A percentile compares a stretch with the other conserved stretches of the same genome.
phyloP scores from a whole-genome alignment of 2,113 vertebrate species.

The Boulengeromyrus knoepffleri region DNA sequence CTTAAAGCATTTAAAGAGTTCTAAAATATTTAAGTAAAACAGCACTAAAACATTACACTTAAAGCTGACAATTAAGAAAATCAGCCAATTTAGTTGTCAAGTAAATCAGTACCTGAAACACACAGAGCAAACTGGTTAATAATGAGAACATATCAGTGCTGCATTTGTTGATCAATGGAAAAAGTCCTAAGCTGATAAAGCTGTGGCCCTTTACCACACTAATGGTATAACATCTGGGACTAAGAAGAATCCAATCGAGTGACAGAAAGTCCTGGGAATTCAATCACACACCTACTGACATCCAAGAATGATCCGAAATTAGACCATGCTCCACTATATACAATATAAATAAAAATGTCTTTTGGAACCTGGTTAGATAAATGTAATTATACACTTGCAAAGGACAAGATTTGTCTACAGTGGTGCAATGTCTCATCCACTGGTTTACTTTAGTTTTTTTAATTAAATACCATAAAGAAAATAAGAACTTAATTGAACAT shows the following conservation, averaged over 20 bases:
- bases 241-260: background rate
- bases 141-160: background rate
- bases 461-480: background rate
- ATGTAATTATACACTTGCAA: background rate
- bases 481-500: background rate
- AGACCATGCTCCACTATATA: background rate
- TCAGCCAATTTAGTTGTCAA: background rate
- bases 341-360: background rate
- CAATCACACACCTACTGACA: background rate
- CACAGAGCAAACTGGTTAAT: background rate
- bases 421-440: background rate
- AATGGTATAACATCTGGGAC: background rate
- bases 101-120: background rate
- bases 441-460: background rate
- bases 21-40: background rate
- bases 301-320: background rate
- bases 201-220: background rate
- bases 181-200: background rate
- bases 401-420: background rate
- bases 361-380: background rate
- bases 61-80: background rate
- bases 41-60: background rate
- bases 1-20: background rate
- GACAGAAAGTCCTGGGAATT: background rate
- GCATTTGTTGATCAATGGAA: background rate